Conservation (phyloP, 2,113 vertebrate species). For the Bolborhynchus lineola region DNA sequence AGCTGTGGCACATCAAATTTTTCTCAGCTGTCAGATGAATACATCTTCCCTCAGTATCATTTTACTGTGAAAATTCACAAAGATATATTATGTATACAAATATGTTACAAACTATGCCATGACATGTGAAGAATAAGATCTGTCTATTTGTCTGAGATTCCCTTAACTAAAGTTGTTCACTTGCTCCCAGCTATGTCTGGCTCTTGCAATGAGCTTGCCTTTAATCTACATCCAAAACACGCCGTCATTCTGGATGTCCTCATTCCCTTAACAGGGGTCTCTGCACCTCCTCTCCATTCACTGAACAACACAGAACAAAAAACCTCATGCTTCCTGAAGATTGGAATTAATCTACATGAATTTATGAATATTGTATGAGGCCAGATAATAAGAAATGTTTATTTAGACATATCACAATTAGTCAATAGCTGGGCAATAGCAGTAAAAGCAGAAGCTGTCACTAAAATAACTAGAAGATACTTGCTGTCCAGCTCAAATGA, state of each 20-base stretch:
- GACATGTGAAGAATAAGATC: not conserved
- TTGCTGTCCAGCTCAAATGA: not conserved
- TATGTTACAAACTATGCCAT: not conserved
- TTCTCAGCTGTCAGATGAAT: not conserved
- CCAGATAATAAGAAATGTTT: not conserved
- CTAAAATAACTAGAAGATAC: not conserved
- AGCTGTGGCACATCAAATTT: not conserved
- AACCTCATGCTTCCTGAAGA: not conserved
- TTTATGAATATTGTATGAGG: not conserved
- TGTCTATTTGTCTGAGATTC: not conserved
- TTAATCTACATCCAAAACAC: not conserved
- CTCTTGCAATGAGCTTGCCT: not conserved
- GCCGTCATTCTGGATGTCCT: not conserved
- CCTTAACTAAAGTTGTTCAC: not conserved
- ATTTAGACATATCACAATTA: not conserved
- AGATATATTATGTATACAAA: constrained; percentile 25
- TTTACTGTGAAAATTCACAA: constrained; percentile 6
- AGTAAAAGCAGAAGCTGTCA: not conserved
- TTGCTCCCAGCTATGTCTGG: not conserved
- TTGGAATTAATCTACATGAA: not conserved
- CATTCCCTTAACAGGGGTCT: not conserved
- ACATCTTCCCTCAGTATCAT: not conserved
- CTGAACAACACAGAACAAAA: not conserved
- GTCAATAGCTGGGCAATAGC: not conserved
- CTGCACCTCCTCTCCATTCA: not conserved